Evolutionary conservation across 2,888 invertebrate species (phyloP).

Genomic region (Hipparchia sbordonii): DNA sequence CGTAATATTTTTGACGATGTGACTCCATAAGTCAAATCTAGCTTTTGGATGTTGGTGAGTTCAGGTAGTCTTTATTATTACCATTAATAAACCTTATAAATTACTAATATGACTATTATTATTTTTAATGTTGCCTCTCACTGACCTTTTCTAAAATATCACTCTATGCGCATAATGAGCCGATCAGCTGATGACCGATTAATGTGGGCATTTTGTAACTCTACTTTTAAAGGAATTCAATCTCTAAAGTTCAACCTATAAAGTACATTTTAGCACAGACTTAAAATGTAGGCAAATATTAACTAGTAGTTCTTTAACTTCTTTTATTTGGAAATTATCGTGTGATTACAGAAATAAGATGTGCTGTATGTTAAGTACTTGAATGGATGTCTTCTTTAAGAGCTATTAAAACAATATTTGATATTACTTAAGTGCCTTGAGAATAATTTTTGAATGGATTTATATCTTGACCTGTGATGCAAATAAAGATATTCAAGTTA

Average conservation of each 20-base stretch:
- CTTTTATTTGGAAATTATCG: constrained; percentile 18
- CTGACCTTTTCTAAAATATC: constrained; percentile 5
- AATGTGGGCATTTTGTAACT: constrained; percentile 18
- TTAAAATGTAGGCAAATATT: neutral
- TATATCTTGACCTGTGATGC: too few relatives aligned
- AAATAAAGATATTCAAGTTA: too few relatives aligned
- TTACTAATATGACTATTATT: too few relatives aligned
- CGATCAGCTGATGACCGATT: constrained; percentile 32
- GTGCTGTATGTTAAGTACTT: neutral
- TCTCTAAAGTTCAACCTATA: neutral
- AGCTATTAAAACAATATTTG: neutral
- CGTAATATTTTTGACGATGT: too few relatives aligned
- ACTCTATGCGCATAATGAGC: constrained; percentile 21
- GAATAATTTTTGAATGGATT: neutral
- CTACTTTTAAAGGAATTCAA: neutral
- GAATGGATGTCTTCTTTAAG: neutral
- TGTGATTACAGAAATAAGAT: constrained; percentile 6
- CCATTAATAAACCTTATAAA: too few relatives aligned
- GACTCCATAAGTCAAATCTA: too few relatives aligned
- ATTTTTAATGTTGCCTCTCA: neutral
- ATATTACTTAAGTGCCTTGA: neutral
- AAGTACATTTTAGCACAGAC: neutral
- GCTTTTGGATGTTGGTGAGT: too few relatives aligned
- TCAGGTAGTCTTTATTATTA: too few relatives aligned
- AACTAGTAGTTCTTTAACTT: constrained; percentile 7